Percentiles rank a stretch among this genome's conserved stretches.
Conservation (phyloP, 2,797 vertebrate genomes). For the Oceanodroma leucorhoa region DNA sequence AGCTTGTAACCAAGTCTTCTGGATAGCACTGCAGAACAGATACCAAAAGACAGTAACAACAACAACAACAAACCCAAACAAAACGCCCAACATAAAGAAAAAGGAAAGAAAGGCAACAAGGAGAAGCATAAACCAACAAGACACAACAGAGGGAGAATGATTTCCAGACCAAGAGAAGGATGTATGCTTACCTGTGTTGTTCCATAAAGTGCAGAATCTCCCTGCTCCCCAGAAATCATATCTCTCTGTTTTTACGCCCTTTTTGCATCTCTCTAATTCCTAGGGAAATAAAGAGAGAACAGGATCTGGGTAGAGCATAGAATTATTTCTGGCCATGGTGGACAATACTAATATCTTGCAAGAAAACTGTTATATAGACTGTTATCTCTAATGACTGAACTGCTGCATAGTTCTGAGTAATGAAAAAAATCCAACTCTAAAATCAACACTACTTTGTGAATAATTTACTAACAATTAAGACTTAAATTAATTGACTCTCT, state of each 20-base stretch:
- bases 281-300: background rate
- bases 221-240: background rate
- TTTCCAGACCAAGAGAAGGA: background rate
- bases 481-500: background rate
- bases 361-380: background rate
- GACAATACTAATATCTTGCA: background rate
- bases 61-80: background rate
- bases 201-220: background rate
- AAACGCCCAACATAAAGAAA: background rate
- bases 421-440: background rate
- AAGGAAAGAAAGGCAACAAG: background rate
- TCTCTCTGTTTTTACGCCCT: background rate
- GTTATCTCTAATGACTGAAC: background rate
- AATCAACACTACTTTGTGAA: background rate
- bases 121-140: background rate
- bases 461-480: background rate
- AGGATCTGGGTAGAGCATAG: background rate
- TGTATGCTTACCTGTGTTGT: background rate
- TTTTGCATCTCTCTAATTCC: background rate
- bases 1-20: background rate
- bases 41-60: background rate
- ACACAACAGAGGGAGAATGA: background rate
- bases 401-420: background rate
- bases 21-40: background rate
- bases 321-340: background rate